A percentile compares a stretch with the other conserved stretches of the same genome.
These are phyloP conservation scores for Dipodomys ordii DNA, from an alignment of 2,113 vertebrate species.

Conservation along the genomic window DNA sequence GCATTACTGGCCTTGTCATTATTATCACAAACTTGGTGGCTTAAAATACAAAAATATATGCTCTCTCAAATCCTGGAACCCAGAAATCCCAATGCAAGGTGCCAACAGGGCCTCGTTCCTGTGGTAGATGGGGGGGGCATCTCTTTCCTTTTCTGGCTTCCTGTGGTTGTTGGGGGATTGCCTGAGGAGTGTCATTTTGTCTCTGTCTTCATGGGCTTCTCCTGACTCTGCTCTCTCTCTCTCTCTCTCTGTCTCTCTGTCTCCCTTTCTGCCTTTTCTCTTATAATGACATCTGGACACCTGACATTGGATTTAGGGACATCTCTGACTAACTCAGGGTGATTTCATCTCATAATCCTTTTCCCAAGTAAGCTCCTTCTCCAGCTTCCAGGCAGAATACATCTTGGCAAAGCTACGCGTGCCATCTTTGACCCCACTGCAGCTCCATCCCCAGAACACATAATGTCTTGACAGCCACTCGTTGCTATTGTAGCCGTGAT, in stretches of 20 bases:
- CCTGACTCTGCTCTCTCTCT: too few relatives aligned
- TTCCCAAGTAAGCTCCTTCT: neutral
- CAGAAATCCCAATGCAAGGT: neutral
- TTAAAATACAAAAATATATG: neutral
- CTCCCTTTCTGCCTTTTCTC: neutral
- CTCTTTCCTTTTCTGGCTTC: neutral
- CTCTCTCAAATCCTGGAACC: neutral
- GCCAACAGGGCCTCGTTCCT: neutral
- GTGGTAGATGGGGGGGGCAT: too few relatives aligned
- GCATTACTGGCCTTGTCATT: neutral
- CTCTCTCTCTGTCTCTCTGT: too few relatives aligned
- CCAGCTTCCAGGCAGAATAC: neutral
- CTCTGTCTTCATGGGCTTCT: rapidly evolving
- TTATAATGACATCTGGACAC: neutral
- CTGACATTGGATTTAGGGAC: neutral
- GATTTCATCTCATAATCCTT: neutral
- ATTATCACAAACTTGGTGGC: neutral
- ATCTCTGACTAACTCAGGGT: neutral
- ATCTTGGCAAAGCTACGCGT: neutral
- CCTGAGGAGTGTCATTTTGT: too few relatives aligned
- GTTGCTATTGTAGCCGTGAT: neutral
- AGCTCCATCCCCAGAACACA: neutral
- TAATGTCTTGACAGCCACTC: neutral
- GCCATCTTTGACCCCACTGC: neutral
- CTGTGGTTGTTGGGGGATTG: neutral